Percentiles rank a stretch among this genome's conserved stretches.
Conservation (phyloP, 2,113 vertebrate genomes). For the Peromyscus leucopus region DNA sequence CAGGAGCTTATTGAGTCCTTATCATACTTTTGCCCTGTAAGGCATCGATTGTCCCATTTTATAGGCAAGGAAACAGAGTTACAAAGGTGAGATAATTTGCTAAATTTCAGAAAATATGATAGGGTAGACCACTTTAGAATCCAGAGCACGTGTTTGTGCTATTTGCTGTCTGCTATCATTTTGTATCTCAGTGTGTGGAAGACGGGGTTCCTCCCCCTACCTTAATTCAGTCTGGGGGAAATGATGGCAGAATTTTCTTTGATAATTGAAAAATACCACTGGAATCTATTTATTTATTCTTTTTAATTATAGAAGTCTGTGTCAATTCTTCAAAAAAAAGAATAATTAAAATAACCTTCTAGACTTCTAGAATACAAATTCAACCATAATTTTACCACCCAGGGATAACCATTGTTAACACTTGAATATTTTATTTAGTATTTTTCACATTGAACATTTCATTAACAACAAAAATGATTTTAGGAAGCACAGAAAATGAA, state of each 20-base stretch:
- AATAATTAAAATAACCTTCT: constrained; percentile 61
- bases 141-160: neutral
- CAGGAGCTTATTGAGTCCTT: neutral
- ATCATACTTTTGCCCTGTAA: neutral
- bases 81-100: constrained; percentile 32
- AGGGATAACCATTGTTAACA: constrained; percentile 49
- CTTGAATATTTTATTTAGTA: constrained; percentile 50
- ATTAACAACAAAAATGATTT: constrained; percentile 56
- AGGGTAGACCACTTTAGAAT: neutral
- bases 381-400: constrained; percentile 44
- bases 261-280: constrained; percentile 40
- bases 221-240: constrained; percentile 54
- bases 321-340: constrained; percentile 52
- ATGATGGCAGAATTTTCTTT: constrained; percentile 16
- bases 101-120: constrained; percentile 49
- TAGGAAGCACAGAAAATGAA: constrained; percentile 32
- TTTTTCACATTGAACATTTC: constrained; percentile 31
- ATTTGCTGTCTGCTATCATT: neutral
- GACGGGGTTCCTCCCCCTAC: neutral
- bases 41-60: constrained; percentile 9
- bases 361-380: constrained; percentile 35
- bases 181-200: neutral
- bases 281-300: constrained; percentile 52
- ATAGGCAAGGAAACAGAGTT: constrained; percentile 29
- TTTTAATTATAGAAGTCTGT: constrained; percentile 51